phyloP scores from a whole-genome alignment of 2,888 invertebrate genomes.

The Seladonia tumulorum region DNA sequence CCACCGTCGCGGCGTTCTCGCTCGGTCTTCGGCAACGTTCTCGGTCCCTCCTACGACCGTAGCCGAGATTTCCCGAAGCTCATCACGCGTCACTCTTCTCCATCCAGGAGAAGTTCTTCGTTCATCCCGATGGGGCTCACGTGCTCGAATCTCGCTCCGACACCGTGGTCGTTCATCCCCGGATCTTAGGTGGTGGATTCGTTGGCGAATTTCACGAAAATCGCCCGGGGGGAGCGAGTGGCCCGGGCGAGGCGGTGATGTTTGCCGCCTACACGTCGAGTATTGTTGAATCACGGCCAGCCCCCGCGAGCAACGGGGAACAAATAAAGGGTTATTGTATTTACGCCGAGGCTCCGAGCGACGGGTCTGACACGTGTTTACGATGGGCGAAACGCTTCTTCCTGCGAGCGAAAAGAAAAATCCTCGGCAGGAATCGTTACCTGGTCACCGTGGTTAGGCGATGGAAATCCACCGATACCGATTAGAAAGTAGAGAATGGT shows the following conservation, averaged over 20 bases:
- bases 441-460: too few species aligned
- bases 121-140: constrained; percentile 44
- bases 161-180: constrained; percentile 34
- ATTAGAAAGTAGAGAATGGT: background rate
- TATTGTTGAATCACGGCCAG: constrained; percentile 83
- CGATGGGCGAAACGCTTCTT: constrained; percentile 47
- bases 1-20: constrained; percentile 69
- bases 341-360: constrained; percentile 79
- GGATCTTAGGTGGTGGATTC: constrained; percentile 62
- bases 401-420: constrained; percentile 34
- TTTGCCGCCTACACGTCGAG: constrained; percentile 80
- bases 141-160: constrained; percentile 28
- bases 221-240: constrained; percentile 74
- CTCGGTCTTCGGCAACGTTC: constrained; percentile 20
- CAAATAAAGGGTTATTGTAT: constrained; percentile 85
- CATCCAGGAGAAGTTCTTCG: constrained; percentile 15
- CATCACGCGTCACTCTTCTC: constrained; percentile 55
- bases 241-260: constrained; percentile 71
- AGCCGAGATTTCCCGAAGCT: constrained; percentile 52
- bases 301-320: constrained; percentile 72
- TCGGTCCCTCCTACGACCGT: constrained; percentile 36
- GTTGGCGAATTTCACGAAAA: constrained; percentile 75
- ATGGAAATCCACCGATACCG: constrained; percentile 9
- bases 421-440: background rate
- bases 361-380: constrained; percentile 65